Evolutionary conservation across 2,797 vertebrate genomes (phyloP), one percentile per base, ranked within the genome.

Genomic region (Orestias chungarensis): DNA sequence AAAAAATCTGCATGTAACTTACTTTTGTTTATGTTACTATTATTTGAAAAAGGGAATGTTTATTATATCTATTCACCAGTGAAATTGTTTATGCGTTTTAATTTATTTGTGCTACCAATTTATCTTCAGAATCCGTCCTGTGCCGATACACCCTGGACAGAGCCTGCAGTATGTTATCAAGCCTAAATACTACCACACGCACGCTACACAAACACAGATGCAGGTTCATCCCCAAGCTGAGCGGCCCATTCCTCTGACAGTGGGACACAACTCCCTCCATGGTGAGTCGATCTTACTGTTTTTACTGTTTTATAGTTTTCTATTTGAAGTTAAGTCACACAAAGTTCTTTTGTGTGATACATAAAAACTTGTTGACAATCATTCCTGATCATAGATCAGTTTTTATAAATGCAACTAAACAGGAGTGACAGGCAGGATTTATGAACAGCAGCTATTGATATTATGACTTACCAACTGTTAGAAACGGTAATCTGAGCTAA

Each of bases 91-190:
- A 49, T n/a, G 31, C 17, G 10, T 14, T 64, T 62, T 6, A 14
- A 20, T n/a, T n/a, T 15, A 29, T 65, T 35, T 57, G n/a, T 65
- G 25, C 44, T 71, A 50, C 29, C 54, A 61, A 4, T 14, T 82
- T 76, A 68, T 43, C 38, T 80, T 71, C 93, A 99, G 97, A 89
- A 90, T 96, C 76, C 93, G 95, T n/a, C 91, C 95, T 59, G 92
- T 96, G 86, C 93, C 95, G 57, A 82, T 95, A 72, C 96, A 95
- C 74, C 96, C 93, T 20, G 94, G 94, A 50, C 96, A 96, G 92
- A 94, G 86, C 75, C 97, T 97, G 82, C 96, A 97, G 74, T 97
- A 97, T 57, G 81, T 96, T 77, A 88, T 97, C 50, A 97, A 98
- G 83, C 97, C 97, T 72, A 98, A 97, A 84, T 96, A 96, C 87